Base-by-base conservation (phyloP, 2,888 invertebrate species). In the Nomada ferruginata region DNA sequence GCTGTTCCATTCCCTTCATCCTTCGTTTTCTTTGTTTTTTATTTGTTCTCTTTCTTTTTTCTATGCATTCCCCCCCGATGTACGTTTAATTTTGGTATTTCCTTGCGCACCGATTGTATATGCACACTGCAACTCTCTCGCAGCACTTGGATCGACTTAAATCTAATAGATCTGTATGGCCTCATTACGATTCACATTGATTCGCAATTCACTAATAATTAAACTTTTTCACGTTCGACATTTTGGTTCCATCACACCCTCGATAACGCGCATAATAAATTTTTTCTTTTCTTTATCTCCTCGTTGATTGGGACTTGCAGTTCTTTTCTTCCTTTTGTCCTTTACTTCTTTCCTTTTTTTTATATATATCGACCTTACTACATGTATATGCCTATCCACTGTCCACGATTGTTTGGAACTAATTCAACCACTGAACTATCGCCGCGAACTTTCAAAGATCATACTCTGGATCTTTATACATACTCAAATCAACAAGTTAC, bases 101-200 rank as follows among this genome's bases (percentile, higher is more conserved):
- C 60, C 73, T 85, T 81, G 79, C 84, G 73, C 76, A 73, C 76
- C 83, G 80, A 85, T 82, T 78, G 53, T 50, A 63, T 63, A 63
- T 55, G 42, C 47, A 79, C 70, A 72, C 63, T 63, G 73, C 63
- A 64, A 20, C 55, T 68, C 10, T 70, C 50, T 80, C 66, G 36
- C 42, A 69, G 63, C 70, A 20, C 29, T 64, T 61, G 55, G 64
- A 78, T 83, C 63, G 76, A 72, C 87, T 89, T 90, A 90, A 83
- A 84, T 79, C 90, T 90, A 89, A 89, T 87, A 87, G 74, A 87
- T 86, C 88, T 84, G 82, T 87, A 89, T 88, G 87, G 87, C 87
- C 87, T 89, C 82, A 77, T 88, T 89, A 85, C 83, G 71, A 82
- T 83, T 88, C 86, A 82, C 79, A 68, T 83, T 72, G 79, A 81